Conservation (phyloP, 1,140 invertebrate species). For the Drosophila aff. region DNA sequence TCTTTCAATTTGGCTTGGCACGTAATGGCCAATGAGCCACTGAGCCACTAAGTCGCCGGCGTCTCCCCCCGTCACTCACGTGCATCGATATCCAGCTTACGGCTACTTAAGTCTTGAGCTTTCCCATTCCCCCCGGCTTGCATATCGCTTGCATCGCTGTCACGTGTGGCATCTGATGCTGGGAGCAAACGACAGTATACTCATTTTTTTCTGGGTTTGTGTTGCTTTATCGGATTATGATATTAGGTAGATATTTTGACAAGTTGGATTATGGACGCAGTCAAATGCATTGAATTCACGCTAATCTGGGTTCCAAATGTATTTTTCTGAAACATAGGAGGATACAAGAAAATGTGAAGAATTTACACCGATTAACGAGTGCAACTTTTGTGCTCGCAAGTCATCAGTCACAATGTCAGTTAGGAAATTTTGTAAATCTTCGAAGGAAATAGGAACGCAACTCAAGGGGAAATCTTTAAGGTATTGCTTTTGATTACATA, state of each 20-base stretch:
- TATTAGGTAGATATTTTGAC: slow-evolving; percentile 10
- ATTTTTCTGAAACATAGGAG: not conserved
- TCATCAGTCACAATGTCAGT: slow-evolving; percentile 9
- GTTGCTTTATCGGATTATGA: slow-evolving; percentile 28
- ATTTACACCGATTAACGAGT: not conserved
- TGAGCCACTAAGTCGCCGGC: slow-evolving; percentile 58
- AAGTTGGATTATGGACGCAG: not conserved
- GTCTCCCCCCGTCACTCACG: slow-evolving; percentile 49
- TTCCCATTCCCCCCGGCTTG: not conserved
- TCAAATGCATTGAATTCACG: slow-evolving; percentile 6
- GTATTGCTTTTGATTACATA: not conserved
- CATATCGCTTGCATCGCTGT: slow-evolving; percentile 13
- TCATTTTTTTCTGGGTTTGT: slow-evolving; percentile 39
- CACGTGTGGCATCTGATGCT: slow-evolving; percentile 34
- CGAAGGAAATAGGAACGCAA: not conserved
- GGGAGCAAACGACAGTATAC: slow-evolving; percentile 9
- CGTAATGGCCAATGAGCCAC: slow-evolving; percentile 48
- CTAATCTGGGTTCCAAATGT: slow-evolving; percentile 4
- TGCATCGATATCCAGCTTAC: slow-evolving; percentile 59
- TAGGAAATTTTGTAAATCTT: slow-evolving; percentile 11
- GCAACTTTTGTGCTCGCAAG: not conserved
- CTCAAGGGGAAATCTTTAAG: not conserved
- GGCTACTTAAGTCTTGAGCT: slow-evolving; percentile 44
- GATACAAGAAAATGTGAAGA: not conserved
- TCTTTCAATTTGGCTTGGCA: slow-evolving; percentile 67